Evolutionary conservation across 35 echinoderm and acorn worm species (phyloP).

Genomic region (Stichopus chloronotus): DNA sequence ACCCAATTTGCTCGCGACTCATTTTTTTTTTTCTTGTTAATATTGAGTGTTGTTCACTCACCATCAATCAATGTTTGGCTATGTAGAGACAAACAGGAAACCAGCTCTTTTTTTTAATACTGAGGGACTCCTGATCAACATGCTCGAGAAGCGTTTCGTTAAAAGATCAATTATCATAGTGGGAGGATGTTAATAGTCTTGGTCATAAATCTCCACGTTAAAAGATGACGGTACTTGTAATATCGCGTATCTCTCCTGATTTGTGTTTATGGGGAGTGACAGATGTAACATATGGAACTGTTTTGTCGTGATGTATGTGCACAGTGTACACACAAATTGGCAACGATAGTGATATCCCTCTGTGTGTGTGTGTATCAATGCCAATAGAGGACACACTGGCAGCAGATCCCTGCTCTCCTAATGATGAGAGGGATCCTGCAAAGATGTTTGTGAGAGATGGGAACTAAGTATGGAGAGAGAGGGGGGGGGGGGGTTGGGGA

Average conservation of each 20-base stretch:
- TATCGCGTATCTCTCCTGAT: not conserved
- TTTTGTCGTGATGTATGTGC: not conserved
- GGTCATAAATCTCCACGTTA: not conserved
- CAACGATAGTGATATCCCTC: not conserved
- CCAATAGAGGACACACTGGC: not conserved
- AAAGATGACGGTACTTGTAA: constrained; percentile 11
- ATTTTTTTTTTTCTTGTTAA: not conserved
- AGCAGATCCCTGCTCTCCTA: not conserved
- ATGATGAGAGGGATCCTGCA: not conserved
- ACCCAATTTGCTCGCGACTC: too few species aligned
- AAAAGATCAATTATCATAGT: constrained; percentile 22
- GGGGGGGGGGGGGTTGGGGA: not conserved
- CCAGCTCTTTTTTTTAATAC: not conserved
- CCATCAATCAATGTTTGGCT: constrained; percentile 6
- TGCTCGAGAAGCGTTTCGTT: constrained; percentile 1
- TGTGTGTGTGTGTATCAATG: not conserved
- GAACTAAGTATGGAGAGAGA: not conserved
- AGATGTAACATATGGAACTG: constrained; percentile 14
- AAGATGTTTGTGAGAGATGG: not conserved
- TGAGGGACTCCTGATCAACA: constrained; percentile 5
- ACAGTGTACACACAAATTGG: not conserved
- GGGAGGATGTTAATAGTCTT: not conserved
- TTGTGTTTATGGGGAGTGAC: not conserved
- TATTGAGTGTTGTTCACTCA: not conserved
- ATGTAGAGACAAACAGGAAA: constrained; percentile 11